Base-by-base conservation (phyloP, 2,797 vertebrate species). In the Setipinna tenuifilis region DNA sequence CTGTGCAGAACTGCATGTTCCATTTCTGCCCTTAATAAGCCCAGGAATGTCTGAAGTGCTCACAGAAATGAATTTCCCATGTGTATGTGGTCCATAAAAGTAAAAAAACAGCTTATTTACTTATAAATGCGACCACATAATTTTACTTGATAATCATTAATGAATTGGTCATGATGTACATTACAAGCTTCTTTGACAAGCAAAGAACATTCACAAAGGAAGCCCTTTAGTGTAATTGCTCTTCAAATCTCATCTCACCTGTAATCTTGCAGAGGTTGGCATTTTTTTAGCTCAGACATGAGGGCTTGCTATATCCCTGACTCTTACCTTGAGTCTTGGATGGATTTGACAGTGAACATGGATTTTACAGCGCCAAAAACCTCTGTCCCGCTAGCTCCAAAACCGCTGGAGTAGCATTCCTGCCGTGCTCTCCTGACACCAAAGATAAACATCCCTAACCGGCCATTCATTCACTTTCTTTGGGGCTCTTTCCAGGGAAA, bases 251-350 rank as follows among this genome's bases (percentile, higher is more conserved):
- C 58, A 59, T 59, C 19, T 65, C 61, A 65, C 61, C n/a, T 25
- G 11, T 11, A 65, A 65, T 23, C 61, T 65, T 78, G 35, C 71
- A 78, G 7, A 41, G 31, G 1, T 25, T 17, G 31, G 4, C 31
- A 16, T 78, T 78, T 78, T 19, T 78, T 31, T 41, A 17, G 35
- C 7, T 41, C 5, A 78, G 35, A 35, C 16, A 19, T 19, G 71
- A 78, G 71, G 35, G 31, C 35, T 19, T 35, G 71, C 35, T 78
- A 41, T 41, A 75, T 35, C 16, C 68, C 16, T 41, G 68, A 75
- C 28, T 75, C 68, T 35, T 78, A 78, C 71, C 71, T 78, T 78
- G 71, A 78, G 6, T 78, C 71, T 78, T 78, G 35, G 71, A 78
- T 78, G 71, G 35, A 78, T 78, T 78, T 78, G 17, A 78, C 71